These are phyloP conservation scores for Noctua comes DNA, from an alignment of 2,888 invertebrate species.

Conservation along the genomic window DNA sequence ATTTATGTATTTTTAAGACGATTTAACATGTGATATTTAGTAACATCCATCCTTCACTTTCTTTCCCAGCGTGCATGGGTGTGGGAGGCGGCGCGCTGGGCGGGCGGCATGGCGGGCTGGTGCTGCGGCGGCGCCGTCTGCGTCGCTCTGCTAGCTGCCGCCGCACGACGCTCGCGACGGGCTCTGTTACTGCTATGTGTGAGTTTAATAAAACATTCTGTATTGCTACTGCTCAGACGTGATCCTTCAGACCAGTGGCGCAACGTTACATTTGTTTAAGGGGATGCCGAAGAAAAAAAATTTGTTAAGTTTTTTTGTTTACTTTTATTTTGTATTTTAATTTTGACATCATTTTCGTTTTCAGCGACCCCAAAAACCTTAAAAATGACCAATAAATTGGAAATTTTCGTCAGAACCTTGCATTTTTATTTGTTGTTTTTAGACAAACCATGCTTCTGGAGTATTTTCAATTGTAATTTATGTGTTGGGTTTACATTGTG, in stretches of 20 bases:
- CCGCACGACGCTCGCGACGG: constrained; percentile 96
- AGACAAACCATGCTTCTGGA: not conserved
- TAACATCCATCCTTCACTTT: not conserved
- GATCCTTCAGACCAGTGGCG: too few species aligned
- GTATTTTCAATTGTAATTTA: not conserved
- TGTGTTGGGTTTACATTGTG: not conserved
- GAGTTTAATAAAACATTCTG: not conserved
- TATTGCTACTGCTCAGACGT: too few species aligned
- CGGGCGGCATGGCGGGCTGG: constrained; percentile 96
- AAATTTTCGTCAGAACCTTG: too few species aligned
- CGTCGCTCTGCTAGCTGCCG: constrained; percentile 96
- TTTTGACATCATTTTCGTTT: too few species aligned
- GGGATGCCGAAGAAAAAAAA: too few species aligned
- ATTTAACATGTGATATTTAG: not conserved
- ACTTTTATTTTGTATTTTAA: too few species aligned
- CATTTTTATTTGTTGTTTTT: too few species aligned
- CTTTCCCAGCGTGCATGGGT: constrained; percentile 91
- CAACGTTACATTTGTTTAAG: too few species aligned
- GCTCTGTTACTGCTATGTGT: constrained; percentile 97
- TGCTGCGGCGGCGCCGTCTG: constrained; percentile 96
- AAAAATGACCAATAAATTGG: too few species aligned
- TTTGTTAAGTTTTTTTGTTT: too few species aligned
- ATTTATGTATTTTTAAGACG: too few species aligned
- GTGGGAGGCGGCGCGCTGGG: constrained; percentile 95
- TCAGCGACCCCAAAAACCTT: too few species aligned